Conservation (phyloP, 2,113 vertebrate species). For the Ptilorrhoa leucosticta region DNA sequence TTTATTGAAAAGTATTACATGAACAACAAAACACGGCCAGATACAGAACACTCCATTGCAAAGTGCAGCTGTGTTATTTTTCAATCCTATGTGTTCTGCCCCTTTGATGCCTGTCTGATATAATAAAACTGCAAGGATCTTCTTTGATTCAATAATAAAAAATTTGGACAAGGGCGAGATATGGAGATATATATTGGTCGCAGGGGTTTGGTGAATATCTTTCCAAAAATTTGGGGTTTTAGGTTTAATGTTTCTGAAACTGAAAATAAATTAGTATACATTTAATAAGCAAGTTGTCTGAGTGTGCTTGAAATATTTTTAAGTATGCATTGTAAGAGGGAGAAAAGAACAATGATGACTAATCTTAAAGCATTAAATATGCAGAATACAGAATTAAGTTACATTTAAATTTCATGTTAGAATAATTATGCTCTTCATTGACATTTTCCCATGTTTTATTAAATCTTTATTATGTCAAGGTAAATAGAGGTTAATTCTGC, state of each 20-base stretch:
- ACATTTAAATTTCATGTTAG: conserved; percentile 77
- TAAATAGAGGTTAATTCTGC: conserved; percentile 81
- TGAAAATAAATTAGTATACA: conserved; percentile 57
- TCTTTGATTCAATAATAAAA: conserved; percentile 66
- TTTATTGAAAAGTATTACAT: conserved; percentile 84
- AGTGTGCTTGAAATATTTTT: conserved; percentile 62
- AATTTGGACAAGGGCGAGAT: conserved; percentile 55
- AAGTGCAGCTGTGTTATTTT: conserved; percentile 75
- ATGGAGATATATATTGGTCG: not conserved
- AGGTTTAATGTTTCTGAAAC: conserved; percentile 44
- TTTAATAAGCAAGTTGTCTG: conserved; percentile 60
- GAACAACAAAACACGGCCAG: conserved; percentile 75
- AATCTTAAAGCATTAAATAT: conserved; percentile 73
- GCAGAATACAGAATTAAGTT: conserved; percentile 75
- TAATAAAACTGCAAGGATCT: conserved; percentile 70
- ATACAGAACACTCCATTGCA: conserved; percentile 60
- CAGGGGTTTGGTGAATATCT: not conserved
- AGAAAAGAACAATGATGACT: conserved; percentile 72
- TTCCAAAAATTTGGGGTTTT: not conserved
- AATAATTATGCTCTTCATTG: conserved; percentile 76
- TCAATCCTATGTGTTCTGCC: conserved; percentile 71
- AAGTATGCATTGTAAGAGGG: conserved; percentile 51
- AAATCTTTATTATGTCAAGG: conserved; percentile 78
- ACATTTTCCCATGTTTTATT: conserved; percentile 78
- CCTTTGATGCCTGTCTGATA: conserved; percentile 77